phyloP scores from a whole-genome alignment of 2,113 vertebrate genomes.

The Notechis scutatus region DNA sequence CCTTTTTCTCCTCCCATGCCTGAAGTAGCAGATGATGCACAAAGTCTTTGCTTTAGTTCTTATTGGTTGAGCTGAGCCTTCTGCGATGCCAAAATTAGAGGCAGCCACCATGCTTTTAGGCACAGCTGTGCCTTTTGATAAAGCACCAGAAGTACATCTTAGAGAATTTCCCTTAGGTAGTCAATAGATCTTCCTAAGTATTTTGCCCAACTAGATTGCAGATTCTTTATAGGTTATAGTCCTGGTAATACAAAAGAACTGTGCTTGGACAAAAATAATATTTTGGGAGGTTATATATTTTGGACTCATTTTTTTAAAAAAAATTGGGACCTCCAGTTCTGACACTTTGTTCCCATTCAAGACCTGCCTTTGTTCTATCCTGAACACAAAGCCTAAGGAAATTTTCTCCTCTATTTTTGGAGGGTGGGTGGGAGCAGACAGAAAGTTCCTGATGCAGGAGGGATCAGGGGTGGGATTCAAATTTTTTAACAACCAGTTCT shows the following conservation, averaged over 20 bases:
- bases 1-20: not conserved
- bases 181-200: not conserved
- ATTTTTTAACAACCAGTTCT: too few species aligned
- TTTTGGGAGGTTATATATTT: not conserved
- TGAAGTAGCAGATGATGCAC: not conserved
- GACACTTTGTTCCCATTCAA: too few species aligned
- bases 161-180: not conserved
- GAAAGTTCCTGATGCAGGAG: not conserved
- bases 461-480: too few species aligned
- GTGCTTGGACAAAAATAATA: not conserved
- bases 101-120: not conserved
- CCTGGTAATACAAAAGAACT: not conserved
- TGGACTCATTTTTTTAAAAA: not conserved
- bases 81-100: not conserved
- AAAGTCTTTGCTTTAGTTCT: not conserved
- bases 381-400: not conserved
- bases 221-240: not conserved
- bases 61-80: not conserved
- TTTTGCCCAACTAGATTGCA: not conserved
- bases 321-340: not conserved
- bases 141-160: not conserved
- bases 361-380: not conserved
- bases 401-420: not conserved
- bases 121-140: not conserved
- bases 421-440: not conserved